Evolutionary conservation across 2,888 invertebrate species (phyloP).

Genomic region (Drosophila ustulata): DNA sequence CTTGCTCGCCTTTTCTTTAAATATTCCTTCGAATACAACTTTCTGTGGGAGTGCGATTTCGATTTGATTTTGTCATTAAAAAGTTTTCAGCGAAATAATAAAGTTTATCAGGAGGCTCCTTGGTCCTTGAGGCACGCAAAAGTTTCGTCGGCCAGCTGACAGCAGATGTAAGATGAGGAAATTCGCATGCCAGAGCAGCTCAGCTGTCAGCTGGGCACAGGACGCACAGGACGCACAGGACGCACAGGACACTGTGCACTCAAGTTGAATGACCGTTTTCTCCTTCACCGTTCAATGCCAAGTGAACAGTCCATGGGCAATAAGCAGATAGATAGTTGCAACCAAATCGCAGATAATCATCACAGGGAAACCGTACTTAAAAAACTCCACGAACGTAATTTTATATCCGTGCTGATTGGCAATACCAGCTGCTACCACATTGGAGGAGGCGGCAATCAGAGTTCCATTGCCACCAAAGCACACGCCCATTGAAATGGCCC

Average conservation of each 20-base stretch:
- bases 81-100: constrained; percentile 66
- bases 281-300: constrained; percentile 86
- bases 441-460: constrained; percentile 94
- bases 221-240: not conserved
- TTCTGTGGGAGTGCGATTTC: constrained; percentile 6
- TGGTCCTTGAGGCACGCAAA: constrained; percentile 24
- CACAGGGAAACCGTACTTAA: constrained; percentile 93
- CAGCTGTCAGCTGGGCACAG: not conserved
- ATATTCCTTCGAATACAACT: too few species aligned
- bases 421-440: constrained; percentile 95
- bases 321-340: constrained; percentile 88
- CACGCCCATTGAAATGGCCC: constrained; percentile 94
- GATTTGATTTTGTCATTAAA: constrained; percentile 70
- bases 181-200: not conserved
- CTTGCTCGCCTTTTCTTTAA: not conserved
- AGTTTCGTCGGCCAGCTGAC: constrained; percentile 34
- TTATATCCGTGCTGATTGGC: constrained; percentile 96
- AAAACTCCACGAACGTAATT: constrained; percentile 93
- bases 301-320: constrained; percentile 88
- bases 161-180: constrained; percentile 15
- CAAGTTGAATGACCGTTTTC: too few species aligned
- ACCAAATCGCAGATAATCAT: constrained; percentile 89
- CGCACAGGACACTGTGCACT: not conserved
- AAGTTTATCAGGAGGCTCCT: constrained; percentile 47
- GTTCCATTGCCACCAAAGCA: constrained; percentile 97